These are phyloP conservation scores for Chironomus tepperi DNA, from an alignment of 1,140 invertebrate genomes.

Conservation along the genomic window DNA sequence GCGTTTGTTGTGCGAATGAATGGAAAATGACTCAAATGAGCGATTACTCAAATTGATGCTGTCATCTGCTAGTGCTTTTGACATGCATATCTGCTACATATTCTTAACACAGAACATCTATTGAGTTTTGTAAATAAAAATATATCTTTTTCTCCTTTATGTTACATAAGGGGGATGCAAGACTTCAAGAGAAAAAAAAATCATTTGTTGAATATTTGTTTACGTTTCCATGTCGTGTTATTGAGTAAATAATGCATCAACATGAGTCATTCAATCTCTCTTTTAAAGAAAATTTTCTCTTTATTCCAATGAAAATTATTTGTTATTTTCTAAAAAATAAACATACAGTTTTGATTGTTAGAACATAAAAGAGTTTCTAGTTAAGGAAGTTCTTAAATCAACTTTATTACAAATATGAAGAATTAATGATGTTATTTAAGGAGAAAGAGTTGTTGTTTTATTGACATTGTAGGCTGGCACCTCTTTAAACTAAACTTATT, in stretches of 20 bases:
- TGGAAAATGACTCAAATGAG: not conserved
- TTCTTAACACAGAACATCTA: slow-evolving; percentile 7
- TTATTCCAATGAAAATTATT: not conserved
- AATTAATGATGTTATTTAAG: not conserved
- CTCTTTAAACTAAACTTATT: too few relatives aligned
- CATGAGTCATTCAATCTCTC: not conserved
- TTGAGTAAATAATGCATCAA: not conserved
- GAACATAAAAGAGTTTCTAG: not conserved
- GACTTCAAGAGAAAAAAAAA: too few relatives aligned
- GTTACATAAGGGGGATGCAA: too few relatives aligned
- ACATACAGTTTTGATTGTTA: not conserved
- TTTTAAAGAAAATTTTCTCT: not conserved
- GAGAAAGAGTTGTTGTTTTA: not conserved
- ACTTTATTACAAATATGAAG: not conserved
- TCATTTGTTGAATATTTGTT: not conserved
- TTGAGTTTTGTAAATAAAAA: not conserved
- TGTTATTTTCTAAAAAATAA: not conserved
- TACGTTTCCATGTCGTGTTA: not conserved
- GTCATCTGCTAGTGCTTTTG: not conserved
- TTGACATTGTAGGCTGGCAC: too few relatives aligned
- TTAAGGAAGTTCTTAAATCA: slow-evolving; percentile 9
- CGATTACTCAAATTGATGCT: not conserved
- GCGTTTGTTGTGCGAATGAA: not conserved
- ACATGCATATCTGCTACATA: slow-evolving; percentile 1
- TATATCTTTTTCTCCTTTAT: not conserved